Evolutionary conservation across 1,140 invertebrate species (phyloP).

Genomic region (Octopus bimaculoides): DNA sequence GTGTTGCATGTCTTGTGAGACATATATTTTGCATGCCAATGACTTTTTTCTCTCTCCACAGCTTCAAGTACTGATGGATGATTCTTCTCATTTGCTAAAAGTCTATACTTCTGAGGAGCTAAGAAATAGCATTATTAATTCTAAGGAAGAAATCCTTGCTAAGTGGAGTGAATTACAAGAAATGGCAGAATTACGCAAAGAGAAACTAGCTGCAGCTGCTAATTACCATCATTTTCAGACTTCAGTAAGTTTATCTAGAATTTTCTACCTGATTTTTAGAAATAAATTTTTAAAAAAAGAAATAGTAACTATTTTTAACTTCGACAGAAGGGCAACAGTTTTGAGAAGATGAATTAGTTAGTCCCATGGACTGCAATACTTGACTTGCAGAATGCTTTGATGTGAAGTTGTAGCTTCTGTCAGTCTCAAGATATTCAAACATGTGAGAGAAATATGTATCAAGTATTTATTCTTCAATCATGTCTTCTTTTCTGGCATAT

Average conservation of each 20-base stretch:
- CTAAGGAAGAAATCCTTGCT: slow-evolving; percentile 78
- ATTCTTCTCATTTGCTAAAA: slow-evolving; percentile 80
- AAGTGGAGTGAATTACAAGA: slow-evolving; percentile 87
- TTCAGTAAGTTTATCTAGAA: slow-evolving; percentile 58
- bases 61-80: slow-evolving; percentile 79
- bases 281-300: too few species aligned
- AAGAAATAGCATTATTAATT: slow-evolving; percentile 80
- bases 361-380: too few species aligned
- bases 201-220: slow-evolving; percentile 80
- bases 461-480: too few species aligned
- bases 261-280: not conserved
- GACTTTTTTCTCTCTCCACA: slow-evolving; percentile 26
- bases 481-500: too few species aligned
- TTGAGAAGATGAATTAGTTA: too few species aligned
- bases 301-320: too few species aligned
- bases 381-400: too few species aligned
- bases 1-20: not conserved
- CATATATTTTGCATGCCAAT: not conserved
- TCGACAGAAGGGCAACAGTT: too few species aligned
- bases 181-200: slow-evolving; percentile 72
- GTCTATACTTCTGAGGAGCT: slow-evolving; percentile 88
- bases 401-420: too few species aligned
- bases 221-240: slow-evolving; percentile 86
- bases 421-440: too few species aligned
- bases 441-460: too few species aligned